Evolutionary conservation across 2,888 invertebrate species (phyloP).

Genomic region (Entomobrya proxima): DNA sequence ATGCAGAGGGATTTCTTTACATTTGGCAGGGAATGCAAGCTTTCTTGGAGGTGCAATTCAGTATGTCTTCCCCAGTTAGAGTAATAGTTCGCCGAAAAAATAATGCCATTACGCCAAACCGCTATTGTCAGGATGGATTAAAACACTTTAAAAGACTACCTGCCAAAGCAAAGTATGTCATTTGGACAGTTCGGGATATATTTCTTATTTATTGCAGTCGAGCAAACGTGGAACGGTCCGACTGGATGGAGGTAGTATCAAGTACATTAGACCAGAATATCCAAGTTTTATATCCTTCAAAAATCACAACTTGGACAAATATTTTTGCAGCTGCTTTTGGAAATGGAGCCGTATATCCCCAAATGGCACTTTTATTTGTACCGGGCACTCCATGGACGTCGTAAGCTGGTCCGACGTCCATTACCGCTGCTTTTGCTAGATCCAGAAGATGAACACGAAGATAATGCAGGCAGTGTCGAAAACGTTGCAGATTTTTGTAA

Average conservation of each 20-base stretch:
- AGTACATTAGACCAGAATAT: no score
- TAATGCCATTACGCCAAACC: neutral
- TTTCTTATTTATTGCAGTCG: conserved; percentile 46
- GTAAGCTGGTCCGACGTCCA: conserved; percentile 51
- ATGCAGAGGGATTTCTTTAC: conserved; percentile 52
- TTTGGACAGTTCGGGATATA: conserved; percentile 53
- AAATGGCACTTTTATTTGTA: conserved; percentile 66
- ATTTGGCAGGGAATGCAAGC: conserved; percentile 43
- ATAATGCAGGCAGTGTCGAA: neutral
- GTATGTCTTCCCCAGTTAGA: neutral
- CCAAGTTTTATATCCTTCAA: neutral
- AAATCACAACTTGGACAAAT: neutral
- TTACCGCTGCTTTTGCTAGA: conserved; percentile 17
- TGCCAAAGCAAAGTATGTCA: conserved; percentile 53
- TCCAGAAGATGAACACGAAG: neutral
- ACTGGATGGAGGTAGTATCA: conserved; percentile 63
- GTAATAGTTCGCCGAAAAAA: neutral
- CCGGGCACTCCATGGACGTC: conserved; percentile 37
- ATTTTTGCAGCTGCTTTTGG: conserved; percentile 30
- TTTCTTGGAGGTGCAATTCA: conserved; percentile 31
- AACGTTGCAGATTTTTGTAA: neutral
- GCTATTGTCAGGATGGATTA: conserved; percentile 19
- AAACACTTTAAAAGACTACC: conserved; percentile 45
- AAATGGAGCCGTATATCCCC: conserved; percentile 51
- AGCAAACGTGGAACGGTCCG: conserved; percentile 36